Conservation (phyloP, 2,797 vertebrate genomes). For the Loriculus beryllinus region DNA sequence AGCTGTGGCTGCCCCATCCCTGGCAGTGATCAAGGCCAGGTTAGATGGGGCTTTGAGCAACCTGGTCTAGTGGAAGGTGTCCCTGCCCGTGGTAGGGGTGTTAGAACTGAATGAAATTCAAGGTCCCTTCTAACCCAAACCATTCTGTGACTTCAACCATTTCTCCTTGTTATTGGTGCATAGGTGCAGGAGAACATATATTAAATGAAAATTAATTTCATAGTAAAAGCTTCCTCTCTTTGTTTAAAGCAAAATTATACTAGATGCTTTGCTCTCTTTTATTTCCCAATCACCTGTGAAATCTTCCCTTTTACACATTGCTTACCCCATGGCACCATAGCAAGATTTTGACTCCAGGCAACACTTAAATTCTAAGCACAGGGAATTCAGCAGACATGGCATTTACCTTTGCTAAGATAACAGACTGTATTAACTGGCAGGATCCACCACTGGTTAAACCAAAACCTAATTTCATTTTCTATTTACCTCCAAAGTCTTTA, state of each 20-base stretch:
- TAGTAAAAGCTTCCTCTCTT: neutral
- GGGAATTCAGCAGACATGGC: neutral
- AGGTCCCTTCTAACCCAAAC: neutral
- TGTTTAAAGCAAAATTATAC: neutral
- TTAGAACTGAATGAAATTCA: neutral
- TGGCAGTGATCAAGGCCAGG: neutral
- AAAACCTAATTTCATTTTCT: neutral
- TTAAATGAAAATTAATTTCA: neutral
- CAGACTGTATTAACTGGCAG: neutral
- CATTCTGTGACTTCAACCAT: neutral
- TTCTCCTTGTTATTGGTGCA: neutral
- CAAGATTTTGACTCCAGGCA: neutral
- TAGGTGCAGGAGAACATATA: neutral
- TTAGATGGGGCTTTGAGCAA: neutral
- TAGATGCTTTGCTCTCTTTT: neutral
- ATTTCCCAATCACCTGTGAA: neutral
- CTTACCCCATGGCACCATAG: neutral
- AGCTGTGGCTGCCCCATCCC: neutral
- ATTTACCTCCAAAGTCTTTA: neutral
- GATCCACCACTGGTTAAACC: neutral
- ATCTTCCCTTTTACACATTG: neutral
- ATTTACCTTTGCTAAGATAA: neutral
- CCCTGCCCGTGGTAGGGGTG: neutral
- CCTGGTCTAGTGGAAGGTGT: neutral
- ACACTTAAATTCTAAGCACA: neutral